phyloP scores from a whole-genome alignment of 2,888 invertebrate species.

The Phengaris arion region DNA sequence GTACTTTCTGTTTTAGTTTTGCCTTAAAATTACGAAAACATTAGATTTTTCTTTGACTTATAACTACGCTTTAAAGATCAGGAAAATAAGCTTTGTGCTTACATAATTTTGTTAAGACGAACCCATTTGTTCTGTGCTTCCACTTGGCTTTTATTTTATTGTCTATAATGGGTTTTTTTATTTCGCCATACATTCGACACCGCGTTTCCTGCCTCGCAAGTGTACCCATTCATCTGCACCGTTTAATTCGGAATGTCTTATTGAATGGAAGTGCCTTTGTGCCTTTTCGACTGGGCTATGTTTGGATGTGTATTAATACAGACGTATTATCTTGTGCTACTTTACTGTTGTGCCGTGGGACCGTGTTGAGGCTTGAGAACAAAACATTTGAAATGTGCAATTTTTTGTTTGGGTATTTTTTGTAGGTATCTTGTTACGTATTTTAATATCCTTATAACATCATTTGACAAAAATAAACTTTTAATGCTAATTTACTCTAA shows the following conservation, averaged over 20 bases:
- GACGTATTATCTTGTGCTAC: constrained; percentile 56
- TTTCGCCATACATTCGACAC: constrained; percentile 67
- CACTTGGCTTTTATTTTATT: constrained; percentile 54
- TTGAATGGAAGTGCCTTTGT: constrained; percentile 69
- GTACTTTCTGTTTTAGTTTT: too few relatives aligned
- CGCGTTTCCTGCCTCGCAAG: constrained; percentile 74
- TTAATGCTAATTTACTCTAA: neutral
- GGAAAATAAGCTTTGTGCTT: neutral
- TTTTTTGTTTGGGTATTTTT: constrained; percentile 27
- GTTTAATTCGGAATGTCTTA: constrained; percentile 57
- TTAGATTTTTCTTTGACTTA: neutral
- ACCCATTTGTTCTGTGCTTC: constrained; percentile 49
- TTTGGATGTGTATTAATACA: constrained; percentile 65
- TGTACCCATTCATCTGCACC: constrained; percentile 58
- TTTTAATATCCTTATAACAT: neutral
- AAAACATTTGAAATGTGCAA: constrained; percentile 36
- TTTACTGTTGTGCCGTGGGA: constrained; percentile 57
- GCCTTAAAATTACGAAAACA: too few relatives aligned
- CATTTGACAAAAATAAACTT: neutral
- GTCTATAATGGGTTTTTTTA: constrained; percentile 55
- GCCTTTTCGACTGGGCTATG: constrained; percentile 73
- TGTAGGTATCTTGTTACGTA: neutral
- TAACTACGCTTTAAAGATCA: neutral
- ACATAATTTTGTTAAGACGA: constrained; percentile 43
- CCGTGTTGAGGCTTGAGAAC: constrained; percentile 40